Percentiles rank a stretch among this genome's conserved stretches.
These are phyloP conservation scores for Cheumatopsyche charites DNA, from an alignment of 1,140 invertebrate genomes.

Conservation along the genomic window DNA sequence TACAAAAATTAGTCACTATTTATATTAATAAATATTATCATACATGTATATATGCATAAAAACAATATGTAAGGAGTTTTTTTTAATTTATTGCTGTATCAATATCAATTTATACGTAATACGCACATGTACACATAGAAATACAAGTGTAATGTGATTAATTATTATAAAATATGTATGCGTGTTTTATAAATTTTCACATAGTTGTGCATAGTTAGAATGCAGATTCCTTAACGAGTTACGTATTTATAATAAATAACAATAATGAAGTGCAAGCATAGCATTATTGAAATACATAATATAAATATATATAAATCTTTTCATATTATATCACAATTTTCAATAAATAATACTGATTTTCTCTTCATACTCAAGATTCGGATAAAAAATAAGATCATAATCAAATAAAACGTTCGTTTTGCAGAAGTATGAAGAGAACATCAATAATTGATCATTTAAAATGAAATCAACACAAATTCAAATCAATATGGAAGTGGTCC, in stretches of 20 bases:
- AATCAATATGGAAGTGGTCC: no score
- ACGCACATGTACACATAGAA: slow-evolving; percentile 2
- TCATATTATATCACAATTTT: no score
- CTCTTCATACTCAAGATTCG: no score
- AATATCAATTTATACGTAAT: slow-evolving; percentile 17
- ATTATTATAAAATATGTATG: slow-evolving; percentile 4
- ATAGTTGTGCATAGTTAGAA: slow-evolving; percentile 3
- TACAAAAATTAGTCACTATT: slow-evolving; percentile 40
- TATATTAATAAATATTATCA: slow-evolving; percentile 42
- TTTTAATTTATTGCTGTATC: slow-evolving; percentile 47
- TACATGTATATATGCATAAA: slow-evolving; percentile 5
- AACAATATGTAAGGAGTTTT: slow-evolving; percentile 13
- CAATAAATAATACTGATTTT: no score
- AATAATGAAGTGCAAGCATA: slow-evolving; percentile 24
- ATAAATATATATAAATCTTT: no score
- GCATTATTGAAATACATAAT: neutral
- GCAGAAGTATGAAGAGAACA: no score
- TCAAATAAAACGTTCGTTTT: no score
- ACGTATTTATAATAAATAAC: slow-evolving; percentile 15
- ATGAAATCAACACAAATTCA: no score
- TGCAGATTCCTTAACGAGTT: neutral
- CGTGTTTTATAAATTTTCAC: slow-evolving; percentile 5
- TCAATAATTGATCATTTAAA: no score
- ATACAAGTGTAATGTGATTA: neutral
- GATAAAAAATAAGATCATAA: no score